Evolutionary conservation across 2,888 invertebrate genomes (phyloP), one percentile per base, ranked within the genome.

Genomic region (Tiphia femorata): DNA sequence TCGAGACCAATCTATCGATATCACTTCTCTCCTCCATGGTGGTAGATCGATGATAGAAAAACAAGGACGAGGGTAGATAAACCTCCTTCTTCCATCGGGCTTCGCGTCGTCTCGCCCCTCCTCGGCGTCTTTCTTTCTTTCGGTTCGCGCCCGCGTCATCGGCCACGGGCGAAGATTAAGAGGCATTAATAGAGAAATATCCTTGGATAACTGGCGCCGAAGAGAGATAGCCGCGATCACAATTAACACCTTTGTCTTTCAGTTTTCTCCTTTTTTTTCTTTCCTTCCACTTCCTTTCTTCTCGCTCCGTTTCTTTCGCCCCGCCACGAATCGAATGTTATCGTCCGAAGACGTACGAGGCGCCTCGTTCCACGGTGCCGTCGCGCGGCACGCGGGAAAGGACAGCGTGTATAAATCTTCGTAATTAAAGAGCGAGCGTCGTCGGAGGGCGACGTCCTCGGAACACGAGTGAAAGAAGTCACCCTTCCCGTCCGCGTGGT

Each of bases 41-140:
- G 76, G 44, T 44, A 76, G 76, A 76, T 67, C 64, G 73, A 76
- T 76, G 75, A 62, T 63, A 57, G 67, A 73, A 75, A 73, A 75
- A 73, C 67, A 71, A 64, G 65, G 47, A 14, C 47, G 43, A 50
- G 60, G 58, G 58, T 62, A 64, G 75, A 75, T 75, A 75, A 75
- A 70, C 67, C 55, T 49, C 30, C 49, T 49, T 8, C 56, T 16
- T 44, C 14, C n/a, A 30, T 29, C 14, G 33, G 42, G 25, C 43
- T 16, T 20, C 19, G 12, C 44, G 7, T n/a, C n/a, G 19, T 40
- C 19, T 17, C 17, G 10, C 12, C 20, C 40, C 42, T 38, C 30
- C 25, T 20, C 21, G 19, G 1, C 40, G 21, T 33, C n/a, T 16
- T 37, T 47, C 38, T 33, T 29, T 3, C 58, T 56, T 59, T 61